phyloP scores from a whole-genome alignment of 64 coral and sea anemone genomes.

The Stylophora pistillata region DNA sequence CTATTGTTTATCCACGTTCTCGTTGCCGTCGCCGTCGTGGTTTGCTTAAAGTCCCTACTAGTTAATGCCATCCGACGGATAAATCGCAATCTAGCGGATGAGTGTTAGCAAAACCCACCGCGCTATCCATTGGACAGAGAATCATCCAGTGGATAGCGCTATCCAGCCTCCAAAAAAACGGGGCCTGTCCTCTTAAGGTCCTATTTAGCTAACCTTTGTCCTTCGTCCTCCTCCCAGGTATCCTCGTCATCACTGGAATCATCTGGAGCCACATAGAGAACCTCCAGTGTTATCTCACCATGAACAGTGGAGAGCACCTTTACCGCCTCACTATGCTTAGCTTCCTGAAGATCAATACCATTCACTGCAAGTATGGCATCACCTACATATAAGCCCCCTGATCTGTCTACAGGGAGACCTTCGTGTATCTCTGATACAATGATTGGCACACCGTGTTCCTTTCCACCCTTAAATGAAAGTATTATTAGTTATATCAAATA shows the following conservation, averaged over 20 bases:
- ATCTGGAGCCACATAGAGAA: constrained; percentile 97
- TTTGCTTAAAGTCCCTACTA: no score
- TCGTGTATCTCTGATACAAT: constrained; percentile 97
- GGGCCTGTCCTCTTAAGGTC: no score
- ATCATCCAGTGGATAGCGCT: no score
- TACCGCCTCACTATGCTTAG: constrained; percentile 94
- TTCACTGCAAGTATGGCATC: constrained; percentile 96
- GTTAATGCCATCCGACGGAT: no score
- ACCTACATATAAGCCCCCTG: constrained; percentile 92
- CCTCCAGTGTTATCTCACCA: constrained; percentile 96
- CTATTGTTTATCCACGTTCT: no score
- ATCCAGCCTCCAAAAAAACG: no score
- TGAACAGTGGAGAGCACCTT: constrained; percentile 81
- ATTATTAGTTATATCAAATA: background rate
- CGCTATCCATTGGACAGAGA: no score
- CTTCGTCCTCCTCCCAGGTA: constrained; percentile 80
- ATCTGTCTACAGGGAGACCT: constrained; percentile 82
- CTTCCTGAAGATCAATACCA: constrained; percentile 96
- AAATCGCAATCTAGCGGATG: no score
- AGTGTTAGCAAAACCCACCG: no score
- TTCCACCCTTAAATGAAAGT: constrained; percentile 77
- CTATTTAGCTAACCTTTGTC: constrained; percentile 66
- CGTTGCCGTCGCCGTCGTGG: no score
- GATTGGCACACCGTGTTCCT: constrained; percentile 98
- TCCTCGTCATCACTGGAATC: constrained; percentile 99